Conservation (phyloP, 92 coral and sea anemone genomes). For the Nematostella vectensis region DNA sequence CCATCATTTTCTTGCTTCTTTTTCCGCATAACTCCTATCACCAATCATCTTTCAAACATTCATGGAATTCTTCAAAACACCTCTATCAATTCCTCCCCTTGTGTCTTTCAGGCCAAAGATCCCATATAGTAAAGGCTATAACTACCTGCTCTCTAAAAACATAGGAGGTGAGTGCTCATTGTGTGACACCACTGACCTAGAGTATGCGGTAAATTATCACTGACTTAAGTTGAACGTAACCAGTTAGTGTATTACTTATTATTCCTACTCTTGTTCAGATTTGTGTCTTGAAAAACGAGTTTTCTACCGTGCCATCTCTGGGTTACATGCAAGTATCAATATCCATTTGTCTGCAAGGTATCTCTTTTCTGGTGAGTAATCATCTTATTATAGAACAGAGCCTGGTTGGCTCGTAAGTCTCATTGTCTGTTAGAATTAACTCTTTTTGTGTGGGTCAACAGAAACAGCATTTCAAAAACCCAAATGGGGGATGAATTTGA, state of each 20-base stretch:
- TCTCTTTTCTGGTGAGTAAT: slow-evolving; percentile 58
- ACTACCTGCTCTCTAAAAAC: slow-evolving; percentile 44
- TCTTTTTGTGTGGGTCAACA: too few species aligned
- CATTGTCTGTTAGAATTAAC: too few species aligned
- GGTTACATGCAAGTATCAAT: slow-evolving; percentile 96
- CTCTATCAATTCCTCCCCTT: too few species aligned
- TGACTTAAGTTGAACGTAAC: neutral
- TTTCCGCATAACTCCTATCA: too few species aligned
- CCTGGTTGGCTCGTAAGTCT: too few species aligned
- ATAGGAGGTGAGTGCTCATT: slow-evolving; percentile 58
- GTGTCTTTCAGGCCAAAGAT: slow-evolving; percentile 55
- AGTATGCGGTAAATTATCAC: too few species aligned
- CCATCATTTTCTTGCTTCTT: too few species aligned
- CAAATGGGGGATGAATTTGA: slow-evolving; percentile 74
- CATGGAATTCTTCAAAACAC: too few species aligned
- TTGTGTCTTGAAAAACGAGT: slow-evolving; percentile 96
- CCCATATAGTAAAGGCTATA: slow-evolving; percentile 56
- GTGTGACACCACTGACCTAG: too few species aligned
- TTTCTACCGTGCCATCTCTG: slow-evolving; percentile 87
- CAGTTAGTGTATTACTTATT: neutral
- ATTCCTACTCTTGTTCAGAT: slow-evolving; percentile 24
- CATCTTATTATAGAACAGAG: too few species aligned
- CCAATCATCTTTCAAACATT: too few species aligned
- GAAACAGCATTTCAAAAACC: slow-evolving; percentile 82
- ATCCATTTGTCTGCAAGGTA: slow-evolving; percentile 84